Conservation (phyloP, 2,888 invertebrate species). For the Muschampia plurimacula region DNA sequence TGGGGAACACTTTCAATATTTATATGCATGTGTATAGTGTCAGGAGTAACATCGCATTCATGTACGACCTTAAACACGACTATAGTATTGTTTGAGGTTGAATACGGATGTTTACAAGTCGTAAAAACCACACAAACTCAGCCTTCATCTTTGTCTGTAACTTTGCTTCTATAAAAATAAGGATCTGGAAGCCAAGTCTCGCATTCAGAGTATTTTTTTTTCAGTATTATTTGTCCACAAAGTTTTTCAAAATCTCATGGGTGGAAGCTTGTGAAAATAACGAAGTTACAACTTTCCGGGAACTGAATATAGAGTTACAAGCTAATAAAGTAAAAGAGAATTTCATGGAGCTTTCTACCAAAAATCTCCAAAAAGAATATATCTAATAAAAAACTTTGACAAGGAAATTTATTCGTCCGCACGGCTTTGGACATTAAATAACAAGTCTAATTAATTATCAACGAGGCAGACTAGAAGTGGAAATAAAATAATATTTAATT, state of each 20-base stretch:
- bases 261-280: constrained; percentile 2
- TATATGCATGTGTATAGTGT: too few relatives aligned
- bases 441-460: constrained; percentile 29
- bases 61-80: too few relatives aligned
- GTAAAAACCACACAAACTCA: too few relatives aligned
- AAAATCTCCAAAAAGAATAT: constrained; percentile 23
- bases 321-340: constrained; percentile 16
- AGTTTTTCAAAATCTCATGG: neutral
- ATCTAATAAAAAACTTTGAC: constrained; percentile 26
- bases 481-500: constrained; percentile 6
- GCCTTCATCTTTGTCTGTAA: too few relatives aligned
- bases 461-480: constrained; percentile 5
- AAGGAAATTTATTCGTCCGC: constrained; percentile 17
- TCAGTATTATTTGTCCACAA: neutral
- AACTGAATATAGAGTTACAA: constrained; percentile 13
- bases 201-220: too few relatives aligned
- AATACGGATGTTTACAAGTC: too few relatives aligned
- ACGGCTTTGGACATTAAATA: constrained; percentile 19
- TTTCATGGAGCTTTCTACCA: constrained; percentile 12
- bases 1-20: too few relatives aligned
- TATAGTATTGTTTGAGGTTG: too few relatives aligned
- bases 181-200: too few relatives aligned
- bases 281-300: constrained; percentile 11
- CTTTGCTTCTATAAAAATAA: too few relatives aligned
- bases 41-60: too few relatives aligned